A percentile compares a stretch with the other conserved stretches of the same genome.
phyloP scores from a whole-genome alignment of 2,797 vertebrate genomes.

The Acanthurus leucopareius region DNA sequence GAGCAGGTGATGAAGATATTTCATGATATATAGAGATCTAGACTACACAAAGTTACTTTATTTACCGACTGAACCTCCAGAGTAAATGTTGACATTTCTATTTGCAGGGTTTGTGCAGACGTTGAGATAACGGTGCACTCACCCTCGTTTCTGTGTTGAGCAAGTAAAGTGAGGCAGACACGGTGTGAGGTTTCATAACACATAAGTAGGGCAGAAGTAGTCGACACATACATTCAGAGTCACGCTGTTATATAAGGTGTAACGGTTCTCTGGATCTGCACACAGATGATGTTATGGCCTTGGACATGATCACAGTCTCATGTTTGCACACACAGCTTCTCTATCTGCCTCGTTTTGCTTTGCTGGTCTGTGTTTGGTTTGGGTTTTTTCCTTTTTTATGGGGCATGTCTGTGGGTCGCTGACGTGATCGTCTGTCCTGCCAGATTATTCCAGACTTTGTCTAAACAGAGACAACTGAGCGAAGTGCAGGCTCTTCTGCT shows the following conservation, averaged over 20 bases:
- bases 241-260: conserved; percentile 31
- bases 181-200: conserved; percentile 36
- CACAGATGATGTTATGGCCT: neutral
- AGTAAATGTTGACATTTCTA: conserved; percentile 23
- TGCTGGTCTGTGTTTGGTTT: neutral
- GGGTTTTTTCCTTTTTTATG: neutral
- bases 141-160: conserved; percentile 17
- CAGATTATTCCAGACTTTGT: conserved; percentile 84
- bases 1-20: too few relatives aligned
- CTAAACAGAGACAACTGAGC: conserved; percentile 45
- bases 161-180: neutral
- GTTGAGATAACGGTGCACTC: conserved; percentile 9
- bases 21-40: too few relatives aligned
- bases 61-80: neutral
- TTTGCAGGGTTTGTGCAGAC: neutral
- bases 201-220: conserved; percentile 33
- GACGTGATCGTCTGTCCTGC: conserved; percentile 16
- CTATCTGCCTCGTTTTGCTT: neutral
- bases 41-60: too few relatives aligned
- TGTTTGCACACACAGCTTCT: neutral
- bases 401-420: neutral
- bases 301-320: conserved; percentile 7
- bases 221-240: neutral
- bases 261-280: neutral
- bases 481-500: conserved; percentile 65